A percentile compares a stretch with the other conserved stretches of the same genome.
Conservation (phyloP, 2,113 vertebrate species). For the Regulus satrapa region DNA sequence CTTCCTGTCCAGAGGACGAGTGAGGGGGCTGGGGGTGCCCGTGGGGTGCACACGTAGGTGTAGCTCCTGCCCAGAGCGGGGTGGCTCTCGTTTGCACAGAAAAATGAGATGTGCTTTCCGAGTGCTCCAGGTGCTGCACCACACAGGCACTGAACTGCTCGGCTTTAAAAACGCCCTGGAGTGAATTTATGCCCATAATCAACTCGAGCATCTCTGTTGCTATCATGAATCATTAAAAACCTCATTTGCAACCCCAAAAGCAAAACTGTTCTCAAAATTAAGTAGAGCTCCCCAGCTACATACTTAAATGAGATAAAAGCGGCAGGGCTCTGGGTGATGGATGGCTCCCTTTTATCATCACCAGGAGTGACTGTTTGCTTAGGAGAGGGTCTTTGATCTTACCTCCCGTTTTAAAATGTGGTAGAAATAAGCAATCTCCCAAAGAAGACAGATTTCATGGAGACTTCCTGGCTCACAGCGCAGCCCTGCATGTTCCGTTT, state of each 20-base stretch:
- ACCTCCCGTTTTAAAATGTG: neutral
- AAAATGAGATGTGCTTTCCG: neutral
- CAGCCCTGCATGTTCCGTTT: neutral
- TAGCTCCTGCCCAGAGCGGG: accelerated
- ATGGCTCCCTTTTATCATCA: slow-evolving; percentile 17
- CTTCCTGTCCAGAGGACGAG: neutral
- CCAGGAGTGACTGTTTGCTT: neutral
- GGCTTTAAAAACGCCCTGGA: neutral
- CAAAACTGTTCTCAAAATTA: slow-evolving; percentile 37
- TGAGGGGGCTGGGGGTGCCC: neutral
- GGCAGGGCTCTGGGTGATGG: slow-evolving; percentile 9
- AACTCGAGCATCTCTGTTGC: neutral
- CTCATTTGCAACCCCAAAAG: slow-evolving; percentile 27
- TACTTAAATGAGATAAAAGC: slow-evolving; percentile 34
- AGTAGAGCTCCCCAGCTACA: slow-evolving; percentile 3
- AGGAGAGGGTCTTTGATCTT: slow-evolving; percentile 23
- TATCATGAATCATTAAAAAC: slow-evolving; percentile 39
- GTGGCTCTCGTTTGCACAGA: neutral
- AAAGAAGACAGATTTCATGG: neutral
- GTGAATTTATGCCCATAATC: slow-evolving; percentile 4
- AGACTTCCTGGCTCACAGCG: neutral
- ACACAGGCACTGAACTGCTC: neutral
- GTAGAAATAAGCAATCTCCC: neutral
- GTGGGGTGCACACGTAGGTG: accelerated
- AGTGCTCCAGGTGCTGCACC: neutral